Base-by-base conservation (phyloP, 2,797 vertebrate species). In the Cryptoprocta ferox region DNA sequence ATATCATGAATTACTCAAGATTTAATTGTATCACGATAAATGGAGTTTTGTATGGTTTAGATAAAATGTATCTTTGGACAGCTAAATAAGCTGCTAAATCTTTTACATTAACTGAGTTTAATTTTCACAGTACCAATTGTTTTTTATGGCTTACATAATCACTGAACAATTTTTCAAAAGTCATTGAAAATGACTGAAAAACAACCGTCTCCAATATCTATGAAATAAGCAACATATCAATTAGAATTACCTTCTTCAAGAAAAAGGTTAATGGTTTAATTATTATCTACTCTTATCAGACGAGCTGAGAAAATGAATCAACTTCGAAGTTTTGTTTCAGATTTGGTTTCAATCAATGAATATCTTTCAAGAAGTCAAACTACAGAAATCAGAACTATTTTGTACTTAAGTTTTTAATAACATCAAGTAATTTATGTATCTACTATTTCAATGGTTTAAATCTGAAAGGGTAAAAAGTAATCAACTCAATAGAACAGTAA, bases 121-220 rank as follows among this genome's bases (percentile, higher is more conserved):
- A 87, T 65, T 92, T 84, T 88, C 89, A 59, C 3, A 42, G 82
- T 59, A 81, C 18, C 16, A n/a, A 28, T 45, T 75, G 26, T 79
- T 95, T 86, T 86, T 85, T 42, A 85, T 39, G 18, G 28, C 37
- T 79, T 45, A 89, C 6, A 13, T 79, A 78, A 88, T 71, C 37
- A 56, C 3, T 66, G 26, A 92, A 42, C 3, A 65, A n/a, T 56
- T 93, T 82, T 93, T 83, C 24, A n/a, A 63, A 98, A 84, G 71
- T 83, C 30, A 91, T 61, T 82, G 97, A 56, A 89, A 93, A 86
- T 93, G 68, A 92, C 15, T 80, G n/a, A 95, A 96, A 75, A 59
- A 86, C 63, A 91, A 90, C 71, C 6, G 24, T 96, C 76, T 83
- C 30, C 42, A 91, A 26, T 37, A 61, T 71, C 65, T 75, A 82